Evolutionary conservation across 2,888 invertebrate species (phyloP).

Genomic region (Mesoligia furuncula): DNA sequence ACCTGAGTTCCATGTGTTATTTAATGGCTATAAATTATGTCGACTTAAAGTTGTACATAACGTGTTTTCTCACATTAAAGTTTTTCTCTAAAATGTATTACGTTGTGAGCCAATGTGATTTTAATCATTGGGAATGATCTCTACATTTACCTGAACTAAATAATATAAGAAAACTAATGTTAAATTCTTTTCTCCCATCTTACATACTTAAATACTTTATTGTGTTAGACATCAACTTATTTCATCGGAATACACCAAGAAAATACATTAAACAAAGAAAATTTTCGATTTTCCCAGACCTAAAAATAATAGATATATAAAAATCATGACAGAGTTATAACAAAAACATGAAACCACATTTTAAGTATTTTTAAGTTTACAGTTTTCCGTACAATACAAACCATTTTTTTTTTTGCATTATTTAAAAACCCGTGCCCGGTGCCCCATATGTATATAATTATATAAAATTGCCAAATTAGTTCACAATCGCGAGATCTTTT

Average conservation of each 20-base stretch:
- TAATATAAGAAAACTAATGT: neutral
- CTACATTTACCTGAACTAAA: neutral
- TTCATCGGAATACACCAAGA: neutral
- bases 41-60: neutral
- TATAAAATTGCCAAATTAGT: constrained; percentile 10
- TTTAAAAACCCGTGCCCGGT: neutral
- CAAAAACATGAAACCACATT: neutral
- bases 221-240: constrained; percentile 1
- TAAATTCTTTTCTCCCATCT: neutral
- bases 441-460: neutral
- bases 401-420: neutral
- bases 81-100: neutral
- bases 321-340: neutral
- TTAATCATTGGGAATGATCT: constrained; percentile 6
- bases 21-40: neutral
- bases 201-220: neutral
- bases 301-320: neutral
- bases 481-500: neutral
- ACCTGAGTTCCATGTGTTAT: neutral
- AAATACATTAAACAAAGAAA: neutral
- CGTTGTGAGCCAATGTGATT: constrained; percentile 10
- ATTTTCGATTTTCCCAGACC: constrained; percentile 1
- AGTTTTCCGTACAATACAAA: constrained; percentile 3
- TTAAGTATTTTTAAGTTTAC: neutral
- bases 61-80: constrained; percentile 7